These are phyloP conservation scores for Sitodiplosis mosellana DNA, from an alignment of 1,140 invertebrate genomes.

Conservation along the genomic window DNA sequence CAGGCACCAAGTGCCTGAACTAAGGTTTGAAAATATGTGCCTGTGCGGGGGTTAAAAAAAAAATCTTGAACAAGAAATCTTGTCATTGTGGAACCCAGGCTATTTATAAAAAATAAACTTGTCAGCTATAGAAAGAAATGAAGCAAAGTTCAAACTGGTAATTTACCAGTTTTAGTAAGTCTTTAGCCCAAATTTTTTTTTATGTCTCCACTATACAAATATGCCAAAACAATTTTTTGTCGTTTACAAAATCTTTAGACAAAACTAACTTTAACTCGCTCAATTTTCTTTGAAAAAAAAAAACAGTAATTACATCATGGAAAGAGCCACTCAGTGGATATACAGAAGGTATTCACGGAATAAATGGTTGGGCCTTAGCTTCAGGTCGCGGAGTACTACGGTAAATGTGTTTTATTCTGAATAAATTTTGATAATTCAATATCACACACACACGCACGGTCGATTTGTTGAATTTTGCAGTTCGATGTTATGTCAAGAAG, in stretches of 20 bases:
- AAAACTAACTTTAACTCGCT: neutral
- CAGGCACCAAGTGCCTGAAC: no score
- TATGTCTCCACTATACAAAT: neutral
- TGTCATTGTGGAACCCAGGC: neutral
- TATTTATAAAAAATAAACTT: neutral
- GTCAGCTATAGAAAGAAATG: neutral
- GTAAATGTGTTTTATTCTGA: no score
- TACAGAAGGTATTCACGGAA: constrained; percentile 78
- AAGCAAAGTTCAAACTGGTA: neutral
- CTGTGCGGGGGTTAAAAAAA: no score
- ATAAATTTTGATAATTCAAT: no score
- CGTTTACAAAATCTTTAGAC: neutral
- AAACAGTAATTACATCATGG: constrained; percentile 36
- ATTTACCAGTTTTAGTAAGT: neutral
- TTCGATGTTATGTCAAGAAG: neutral
- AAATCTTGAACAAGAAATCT: neutral
- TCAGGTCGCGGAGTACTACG: neutral
- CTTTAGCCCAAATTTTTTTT: neutral
- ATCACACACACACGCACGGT: no score
- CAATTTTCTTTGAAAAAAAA: neutral
- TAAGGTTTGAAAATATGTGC: no score
- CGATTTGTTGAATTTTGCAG: no score
- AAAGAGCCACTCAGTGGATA: constrained; percentile 56
- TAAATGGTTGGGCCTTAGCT: neutral
- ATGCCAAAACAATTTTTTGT: neutral